These are phyloP conservation scores for Griposia aprilina DNA, from an alignment of 2,888 invertebrate genomes.

Conservation along the genomic window DNA sequence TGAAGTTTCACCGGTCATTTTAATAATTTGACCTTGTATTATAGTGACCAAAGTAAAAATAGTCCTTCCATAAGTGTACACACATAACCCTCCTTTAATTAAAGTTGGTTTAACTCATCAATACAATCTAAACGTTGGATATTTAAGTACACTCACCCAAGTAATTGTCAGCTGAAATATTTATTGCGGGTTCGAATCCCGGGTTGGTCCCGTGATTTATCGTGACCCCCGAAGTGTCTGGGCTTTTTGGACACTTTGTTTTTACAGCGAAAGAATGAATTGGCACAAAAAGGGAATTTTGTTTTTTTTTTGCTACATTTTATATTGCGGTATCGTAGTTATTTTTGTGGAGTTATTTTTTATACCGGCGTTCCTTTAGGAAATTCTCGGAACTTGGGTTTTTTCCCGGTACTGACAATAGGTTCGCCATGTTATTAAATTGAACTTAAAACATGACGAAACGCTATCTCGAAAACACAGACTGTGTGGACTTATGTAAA, in stretches of 20 bases:
- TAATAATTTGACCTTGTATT: no score
- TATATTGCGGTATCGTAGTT: background rate
- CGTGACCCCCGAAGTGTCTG: constrained; percentile 48
- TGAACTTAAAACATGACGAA: background rate
- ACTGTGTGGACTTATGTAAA: no score
- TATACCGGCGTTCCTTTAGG: background rate
- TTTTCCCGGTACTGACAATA: background rate
- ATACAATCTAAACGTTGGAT: constrained; percentile 50
- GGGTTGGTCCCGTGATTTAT: constrained; percentile 73
- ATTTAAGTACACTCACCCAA: constrained; percentile 65
- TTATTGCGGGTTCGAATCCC: constrained; percentile 75
- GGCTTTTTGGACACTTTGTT: constrained; percentile 59
- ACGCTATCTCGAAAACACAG: background rate
- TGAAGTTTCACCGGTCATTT: no score
- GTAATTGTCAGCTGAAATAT: constrained; percentile 81
- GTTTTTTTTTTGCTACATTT: constrained; percentile 27
- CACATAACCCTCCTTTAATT: constrained; percentile 6
- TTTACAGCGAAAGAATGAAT: constrained; percentile 63
- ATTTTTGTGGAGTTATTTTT: background rate
- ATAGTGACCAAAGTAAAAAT: background rate
- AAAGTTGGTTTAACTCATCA: constrained; percentile 39
- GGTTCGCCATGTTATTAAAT: background rate
- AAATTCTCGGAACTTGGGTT: background rate
- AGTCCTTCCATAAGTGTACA: background rate
- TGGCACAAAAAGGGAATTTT: constrained; percentile 37